These are phyloP conservation scores for Apodemus agrarius DNA, from an alignment of 2,797 vertebrate genomes.

Conservation along the genomic window DNA sequence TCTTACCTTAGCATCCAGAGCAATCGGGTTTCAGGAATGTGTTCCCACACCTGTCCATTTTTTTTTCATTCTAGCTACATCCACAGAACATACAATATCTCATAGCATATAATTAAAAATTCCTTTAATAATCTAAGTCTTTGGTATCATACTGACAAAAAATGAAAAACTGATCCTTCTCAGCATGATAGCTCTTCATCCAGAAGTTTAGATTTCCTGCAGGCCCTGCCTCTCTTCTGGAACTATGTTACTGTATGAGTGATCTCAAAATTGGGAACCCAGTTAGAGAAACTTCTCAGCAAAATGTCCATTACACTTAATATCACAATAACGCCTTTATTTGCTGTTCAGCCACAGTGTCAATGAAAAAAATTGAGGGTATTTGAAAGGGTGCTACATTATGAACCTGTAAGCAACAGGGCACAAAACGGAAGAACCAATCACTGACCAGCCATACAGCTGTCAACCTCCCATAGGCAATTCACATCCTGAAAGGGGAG, in stretches of 20 bases:
- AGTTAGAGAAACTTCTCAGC: constrained; percentile 6
- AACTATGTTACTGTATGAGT: neutral
- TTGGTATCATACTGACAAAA: constrained; percentile 57
- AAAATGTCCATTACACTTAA: constrained; percentile 16
- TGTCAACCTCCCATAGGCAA: neutral
- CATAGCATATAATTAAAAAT: constrained; percentile 46
- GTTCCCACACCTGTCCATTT: neutral
- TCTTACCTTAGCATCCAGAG: neutral
- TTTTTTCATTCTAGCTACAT: neutral
- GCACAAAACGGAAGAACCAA: neutral
- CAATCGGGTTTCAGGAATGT: neutral
- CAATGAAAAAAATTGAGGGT: constrained; percentile 14
- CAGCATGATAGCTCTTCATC: neutral
- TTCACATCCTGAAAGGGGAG: neutral
- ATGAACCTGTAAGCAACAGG: neutral
- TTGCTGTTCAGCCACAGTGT: constrained; percentile 33
- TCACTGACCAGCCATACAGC: constrained; percentile 27
- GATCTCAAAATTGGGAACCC: constrained; percentile 23
- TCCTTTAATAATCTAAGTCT: constrained; percentile 26
- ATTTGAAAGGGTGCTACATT: neutral
- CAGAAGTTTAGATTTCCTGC: constrained; percentile 59
- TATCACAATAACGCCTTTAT: constrained; percentile 18
- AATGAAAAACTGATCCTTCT: constrained; percentile 25
- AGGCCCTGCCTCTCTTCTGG: neutral
- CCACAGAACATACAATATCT: constrained; percentile 18